Evolutionary conservation across 2,888 invertebrate species (phyloP), one percentile per base, ranked within the genome.

Genomic region (Syritta pipiens): DNA sequence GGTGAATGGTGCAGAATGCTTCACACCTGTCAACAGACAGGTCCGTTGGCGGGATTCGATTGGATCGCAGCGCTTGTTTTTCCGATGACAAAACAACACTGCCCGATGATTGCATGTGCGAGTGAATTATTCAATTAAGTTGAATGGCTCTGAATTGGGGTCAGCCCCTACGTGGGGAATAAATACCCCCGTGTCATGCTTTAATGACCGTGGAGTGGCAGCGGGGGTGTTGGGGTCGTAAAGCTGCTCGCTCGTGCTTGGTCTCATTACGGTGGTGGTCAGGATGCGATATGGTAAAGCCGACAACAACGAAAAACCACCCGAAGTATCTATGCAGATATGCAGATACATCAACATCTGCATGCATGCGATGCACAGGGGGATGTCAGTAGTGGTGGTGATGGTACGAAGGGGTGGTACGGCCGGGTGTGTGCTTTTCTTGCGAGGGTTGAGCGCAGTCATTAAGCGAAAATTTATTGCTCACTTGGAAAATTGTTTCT

Each of bases 401-500:
- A 14, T 17, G 17, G 37, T 14, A 5, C 17, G 14, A 7, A n/a
- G 9, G 37, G 37, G 7, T 1, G 37, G 2, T 17, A 37, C 9
- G 14, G 3, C 37, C 12, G 4, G 1, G 5, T 9, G 12, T 17
- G 17, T 30, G 5, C 22, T 22, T 6, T 40, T 51, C 7, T n/a
- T 46, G 2, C 37, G 40, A n/a, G 35, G 44, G 35, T 24, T 30
- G 51, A 40, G 65, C 32, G 26, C 49, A 74, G 72, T 62, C 79
- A 74, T 79, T 79, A 79, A 74, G 62, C 12, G 49, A 62, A n/a
- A 79, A 79, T 79, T 74, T 74, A 79, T 79, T 62, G 62, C 67
- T 60, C 74, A 68, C 74, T 74, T 74, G 74, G 74, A 74, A 79
- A 79, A 79, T 79, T 79, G 79, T 74, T 79, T 72, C 63, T 67